Base-by-base conservation (phyloP, 2,888 invertebrate species). In the Acholoe squamosa region DNA sequence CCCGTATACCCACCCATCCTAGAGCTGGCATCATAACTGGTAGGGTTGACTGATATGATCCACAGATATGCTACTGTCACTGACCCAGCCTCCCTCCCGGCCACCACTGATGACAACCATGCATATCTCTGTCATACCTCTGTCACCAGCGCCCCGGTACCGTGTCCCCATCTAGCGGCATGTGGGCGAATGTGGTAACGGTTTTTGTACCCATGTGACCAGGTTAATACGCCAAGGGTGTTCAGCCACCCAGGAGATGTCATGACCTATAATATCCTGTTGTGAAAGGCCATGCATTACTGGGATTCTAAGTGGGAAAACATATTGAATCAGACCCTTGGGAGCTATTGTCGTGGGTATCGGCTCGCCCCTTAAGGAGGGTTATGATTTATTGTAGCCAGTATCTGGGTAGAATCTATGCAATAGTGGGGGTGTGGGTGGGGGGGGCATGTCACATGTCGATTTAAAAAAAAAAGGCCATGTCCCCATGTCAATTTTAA, bases 161-260 rank as follows among this genome's bases (percentile, higher is more conserved):
- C 3, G 34, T 80, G 80, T 33, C 80, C 25, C 80, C 80, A 43
- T 25, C 80, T 80, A 80, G 80, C 22, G 80, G 80, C 43, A 80
- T 80, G 34, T n/a, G 80, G 80, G 80, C 34, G 80, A 80, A n/a
- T 34, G 16, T 33, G 34, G 43, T 22, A 22, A 43, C 16, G 10
- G 80, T 19, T 80, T 33, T 80, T 34, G 25, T 34, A 43, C 43
- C 43, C 80, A 80, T 43, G 80, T 33, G 33, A 80, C 19, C 14
- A 43, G 43, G 76, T 28, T 28, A 76, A 76, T 76, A 76, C 76
- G 76, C 31, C 76, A 76, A 16, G 31, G 76, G 76, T 31, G 76
- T 28, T 25, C 76, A 76, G 31, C 76, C 76, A 76, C 61, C 61
- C 61, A 61, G 61, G n/a, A 61, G 25, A 76, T 31, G 76, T 76